These are phyloP conservation scores for Oncorhynchus keta DNA, from an alignment of 2,113 vertebrate genomes.

Conservation along the genomic window DNA sequence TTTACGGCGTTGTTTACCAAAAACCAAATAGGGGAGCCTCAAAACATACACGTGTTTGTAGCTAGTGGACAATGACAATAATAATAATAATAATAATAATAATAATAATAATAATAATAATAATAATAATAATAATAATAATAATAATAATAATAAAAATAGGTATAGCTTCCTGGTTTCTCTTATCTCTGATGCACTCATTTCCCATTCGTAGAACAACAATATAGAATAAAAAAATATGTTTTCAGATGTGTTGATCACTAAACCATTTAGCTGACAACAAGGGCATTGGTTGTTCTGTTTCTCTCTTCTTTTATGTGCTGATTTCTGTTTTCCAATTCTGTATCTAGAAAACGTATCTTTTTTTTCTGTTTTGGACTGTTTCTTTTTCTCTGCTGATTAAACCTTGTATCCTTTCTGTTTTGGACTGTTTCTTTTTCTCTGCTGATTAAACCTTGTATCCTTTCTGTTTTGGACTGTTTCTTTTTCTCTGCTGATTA, in stretches of 20 bases:
- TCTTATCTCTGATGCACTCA: too few species aligned
- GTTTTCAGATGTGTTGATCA: too few species aligned
- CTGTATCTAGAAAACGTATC: conserved; percentile 32
- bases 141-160: too few species aligned
- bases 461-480: conserved; percentile 7
- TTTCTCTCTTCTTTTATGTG: conserved; percentile 13
- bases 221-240: too few species aligned
- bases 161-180: not conserved
- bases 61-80: not conserved
- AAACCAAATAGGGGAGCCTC: not conserved
- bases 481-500: conserved; percentile 50
- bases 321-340: conserved; percentile 27
- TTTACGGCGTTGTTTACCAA: not conserved
- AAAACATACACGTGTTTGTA: not conserved
- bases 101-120: too few species aligned
- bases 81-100: not conserved
- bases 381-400: conserved; percentile 50
- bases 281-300: not conserved
- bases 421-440: too few species aligned
- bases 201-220: too few species aligned
- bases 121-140: too few species aligned
- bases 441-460: conserved; percentile 63
- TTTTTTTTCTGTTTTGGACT: conserved; percentile 19
- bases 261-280: not conserved
- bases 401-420: conserved; percentile 56